Conservation (phyloP, 1,140 invertebrate species). For the Musca vetustissima region DNA sequence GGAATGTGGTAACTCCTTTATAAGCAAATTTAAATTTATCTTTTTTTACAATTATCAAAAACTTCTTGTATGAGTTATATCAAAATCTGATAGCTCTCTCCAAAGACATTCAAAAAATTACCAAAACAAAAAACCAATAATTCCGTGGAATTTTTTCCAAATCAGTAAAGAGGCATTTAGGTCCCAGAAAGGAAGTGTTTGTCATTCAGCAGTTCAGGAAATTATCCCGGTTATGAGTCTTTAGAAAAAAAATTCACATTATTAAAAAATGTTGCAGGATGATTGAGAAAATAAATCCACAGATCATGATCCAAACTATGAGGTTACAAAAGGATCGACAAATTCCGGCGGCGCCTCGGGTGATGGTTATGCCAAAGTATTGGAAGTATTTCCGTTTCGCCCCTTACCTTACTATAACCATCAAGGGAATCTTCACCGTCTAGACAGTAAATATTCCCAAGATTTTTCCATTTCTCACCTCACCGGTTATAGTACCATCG, state of each 20-base stretch:
- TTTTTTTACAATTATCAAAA: no score
- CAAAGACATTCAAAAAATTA: no score
- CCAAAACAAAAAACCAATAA: no score
- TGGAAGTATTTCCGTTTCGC: constrained; percentile 38
- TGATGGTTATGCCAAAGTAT: constrained; percentile 56
- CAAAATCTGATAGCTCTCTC: no score
- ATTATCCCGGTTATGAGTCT: constrained; percentile 67
- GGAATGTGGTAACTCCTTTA: no score
- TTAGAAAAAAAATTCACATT: constrained; percentile 37
- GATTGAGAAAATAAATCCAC: constrained; percentile 48
- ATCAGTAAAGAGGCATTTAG: no score
- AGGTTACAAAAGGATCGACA: constrained; percentile 61
- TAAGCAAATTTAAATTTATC: no score
- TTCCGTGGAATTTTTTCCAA: no score
- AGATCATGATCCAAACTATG: constrained; percentile 71
- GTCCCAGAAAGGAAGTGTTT: no score
- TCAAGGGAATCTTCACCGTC: constrained; percentile 36
- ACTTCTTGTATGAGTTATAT: no score
- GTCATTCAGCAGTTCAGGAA: constrained; percentile 57
- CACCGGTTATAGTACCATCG: constrained; percentile 51
- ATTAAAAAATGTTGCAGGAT: constrained; percentile 29
- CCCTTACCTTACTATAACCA: constrained; percentile 36
- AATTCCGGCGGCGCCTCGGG: constrained; percentile 40
- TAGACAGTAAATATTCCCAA: constrained; percentile 33
- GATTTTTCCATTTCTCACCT: no score